A percentile compares a stretch with the other conserved stretches of the same genome.
phyloP scores from a whole-genome alignment of 37 sponge, comb jelly and placozoan species.

The Ianthella basta region DNA sequence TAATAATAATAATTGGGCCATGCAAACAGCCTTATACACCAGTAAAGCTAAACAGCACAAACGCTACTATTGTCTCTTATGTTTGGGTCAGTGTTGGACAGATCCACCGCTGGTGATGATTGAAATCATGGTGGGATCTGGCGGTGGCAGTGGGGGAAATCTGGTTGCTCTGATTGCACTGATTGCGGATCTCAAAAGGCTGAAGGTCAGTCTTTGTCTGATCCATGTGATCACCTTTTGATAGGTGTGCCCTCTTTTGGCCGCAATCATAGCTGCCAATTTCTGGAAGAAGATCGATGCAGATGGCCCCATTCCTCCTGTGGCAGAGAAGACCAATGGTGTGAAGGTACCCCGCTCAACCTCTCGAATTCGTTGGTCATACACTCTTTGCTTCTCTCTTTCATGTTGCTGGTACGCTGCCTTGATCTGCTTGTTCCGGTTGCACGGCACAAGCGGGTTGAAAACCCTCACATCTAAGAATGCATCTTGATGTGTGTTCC shows the following conservation, averaged over 20 bases:
- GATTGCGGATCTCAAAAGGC: constrained; percentile 2
- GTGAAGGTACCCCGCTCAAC: no score
- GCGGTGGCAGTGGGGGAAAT: neutral
- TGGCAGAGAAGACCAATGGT: neutral
- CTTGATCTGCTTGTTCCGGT: constrained; percentile 10
- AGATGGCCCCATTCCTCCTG: constrained; percentile 12
- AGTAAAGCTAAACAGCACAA: no score
- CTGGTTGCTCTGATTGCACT: constrained; percentile 11
- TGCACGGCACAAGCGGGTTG: neutral
- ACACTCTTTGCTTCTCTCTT: neutral
- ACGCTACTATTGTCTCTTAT: no score
- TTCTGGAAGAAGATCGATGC: constrained; percentile 1
- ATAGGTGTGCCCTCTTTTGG: constrained; percentile 14
- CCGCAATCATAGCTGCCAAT: constrained; percentile 1
- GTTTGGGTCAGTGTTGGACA: neutral
- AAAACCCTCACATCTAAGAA: neutral
- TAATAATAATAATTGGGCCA: no score
- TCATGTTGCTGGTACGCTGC: constrained; percentile 9
- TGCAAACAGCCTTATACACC: no score
- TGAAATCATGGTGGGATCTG: constrained; percentile 1
- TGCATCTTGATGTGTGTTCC: neutral
- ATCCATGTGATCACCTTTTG: constrained; percentile 12
- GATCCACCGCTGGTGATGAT: neutral
- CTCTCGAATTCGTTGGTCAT: neutral
- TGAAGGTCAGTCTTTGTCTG: neutral